Evolutionary conservation across 2,113 vertebrate genomes (phyloP), one percentile per base, ranked within the genome.

Genomic region (Oryctolagus cuniculus): DNA sequence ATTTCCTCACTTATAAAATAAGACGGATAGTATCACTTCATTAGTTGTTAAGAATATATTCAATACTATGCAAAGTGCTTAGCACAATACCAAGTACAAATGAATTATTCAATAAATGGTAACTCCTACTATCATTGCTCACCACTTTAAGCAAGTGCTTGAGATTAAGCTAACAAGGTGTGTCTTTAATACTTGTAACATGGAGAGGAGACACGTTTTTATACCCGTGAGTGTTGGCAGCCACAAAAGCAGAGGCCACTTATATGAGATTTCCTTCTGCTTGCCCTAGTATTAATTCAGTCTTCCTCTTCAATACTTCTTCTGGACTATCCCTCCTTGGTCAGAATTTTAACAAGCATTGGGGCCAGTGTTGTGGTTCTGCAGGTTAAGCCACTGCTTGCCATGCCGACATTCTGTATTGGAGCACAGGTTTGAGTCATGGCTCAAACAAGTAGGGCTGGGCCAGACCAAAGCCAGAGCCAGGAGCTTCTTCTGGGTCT

Each of bases 251-350:
- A 74, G 44, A 11, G 31, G 11, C 66, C 31, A 77, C 36, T 77
- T 78, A 86, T 38, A 34, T 69, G 31, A 44, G 6, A 87, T 51
- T 61, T 49, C 31, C 31, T 91, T 87, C 53, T 67, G n/a, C 21
- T 63, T 63, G 36, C n/a, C 69, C 31, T 63, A 77, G 13, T 19
- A 88, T 92, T 91, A 61, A 95, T 81, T 81, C 58, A 87, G 3
- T 34, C 25, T 15, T 70, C 34, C 27, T 29, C 16, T 22, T 63
- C 2, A 25, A 13, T 82, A 58, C 21, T 49, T 87, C 31, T 61
- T 75, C 64, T 69, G 19, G 29, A 58, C 34, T 82, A 58, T 81
- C 74, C 21, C 17, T 80, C 66, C 55, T 87, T 83, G 27, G 61
- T 75, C 69, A 63, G 70, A 92, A 88, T 44, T 6, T 44, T 44